Evolutionary conservation across 2,113 vertebrate genomes (phyloP), one percentile per base, ranked within the genome.

Genomic region (Mionectes macconnelli): DNA sequence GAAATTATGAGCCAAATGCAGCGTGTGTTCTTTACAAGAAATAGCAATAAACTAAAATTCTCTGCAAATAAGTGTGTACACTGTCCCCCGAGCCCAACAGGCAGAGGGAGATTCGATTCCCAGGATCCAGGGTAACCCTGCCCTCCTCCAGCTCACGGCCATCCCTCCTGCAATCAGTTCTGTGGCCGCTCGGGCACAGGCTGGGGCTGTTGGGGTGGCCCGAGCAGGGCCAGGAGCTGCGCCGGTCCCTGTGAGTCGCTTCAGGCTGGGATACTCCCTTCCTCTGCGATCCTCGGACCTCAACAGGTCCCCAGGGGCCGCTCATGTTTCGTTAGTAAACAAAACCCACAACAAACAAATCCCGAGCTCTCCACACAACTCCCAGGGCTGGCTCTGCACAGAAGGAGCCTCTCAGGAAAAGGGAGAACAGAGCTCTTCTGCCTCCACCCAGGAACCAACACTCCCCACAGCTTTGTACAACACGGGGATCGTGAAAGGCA

Each of bases 1-100:
- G 76, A 97, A 96, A 93, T 94, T 73, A 90, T 80, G 91, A 98
- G 63, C 56, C 80, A 87, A 49, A 80, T 49, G 56, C 69, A 62
- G 24, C 24, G 78, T 6, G 47, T 94, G 42, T 89, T 92, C 85
- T 93, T 83, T 14, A 9, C 3, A 22, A 27, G 40, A 47, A 27
- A 19, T 55, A 50, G 27, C 17, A n/a, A 14, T 11, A 6, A 40
- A 7, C 20, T 9, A 37, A 60, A 18, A 30, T 2, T 39, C 17
- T 39, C 50, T n/a, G 33, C 30, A 79, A 55, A n/a, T n/a, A 52
- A 3, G 9, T 24, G 42, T 30, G 50, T 25, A 1, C 2, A 12
- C 18, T 53, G 2, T 0, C 7, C 56, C 13, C 33, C 1, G 5
- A 84, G 64, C 31, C 17, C 39, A n/a, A 21, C 44, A 39, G 40